Conservation (phyloP, 2,888 invertebrate species). For the Eristalinus aeneus region DNA sequence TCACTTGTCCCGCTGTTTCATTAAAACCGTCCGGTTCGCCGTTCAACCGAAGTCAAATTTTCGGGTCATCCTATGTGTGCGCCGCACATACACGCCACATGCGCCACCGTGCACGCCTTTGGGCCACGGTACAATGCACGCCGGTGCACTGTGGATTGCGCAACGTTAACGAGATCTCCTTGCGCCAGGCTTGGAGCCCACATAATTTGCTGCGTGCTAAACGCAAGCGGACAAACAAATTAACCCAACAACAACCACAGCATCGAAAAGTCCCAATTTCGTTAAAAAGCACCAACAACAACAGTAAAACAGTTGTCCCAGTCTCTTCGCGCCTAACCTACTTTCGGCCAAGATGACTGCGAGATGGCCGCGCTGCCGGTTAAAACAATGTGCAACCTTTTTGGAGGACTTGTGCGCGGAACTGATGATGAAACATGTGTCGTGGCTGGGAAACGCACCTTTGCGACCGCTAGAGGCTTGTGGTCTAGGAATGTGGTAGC, state of each 20-base stretch:
- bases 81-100: conserved; percentile 22
- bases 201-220: conserved; percentile 65
- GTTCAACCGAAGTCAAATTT: conserved; percentile 16
- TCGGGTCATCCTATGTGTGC: conserved; percentile 43
- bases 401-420: conserved; percentile 2
- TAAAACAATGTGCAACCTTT: conserved; percentile 55
- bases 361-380: background rate
- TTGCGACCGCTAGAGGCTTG: conserved; percentile 45
- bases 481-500: conserved; percentile 64
- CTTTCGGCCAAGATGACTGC: conserved; percentile 28
- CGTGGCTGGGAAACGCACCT: conserved; percentile 45
- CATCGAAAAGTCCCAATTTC: conserved; percentile 32
- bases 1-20: conserved; percentile 67
- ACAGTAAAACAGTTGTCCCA: conserved; percentile 19
- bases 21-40: conserved; percentile 41
- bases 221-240: conserved; percentile 65
- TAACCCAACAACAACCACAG: conserved; percentile 38
- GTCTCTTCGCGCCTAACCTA: conserved; percentile 31
- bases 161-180: conserved; percentile 60
- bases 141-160: conserved; percentile 16
- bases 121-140: conserved; percentile 6
- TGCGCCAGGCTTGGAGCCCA: conserved; percentile 38
- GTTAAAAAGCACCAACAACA: conserved; percentile 2
- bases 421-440: conserved; percentile 31
- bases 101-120: conserved; percentile 15